These are phyloP conservation scores for Phallusia fumigata DNA, from an alignment of 23 tunicate species.

Conservation along the genomic window DNA sequence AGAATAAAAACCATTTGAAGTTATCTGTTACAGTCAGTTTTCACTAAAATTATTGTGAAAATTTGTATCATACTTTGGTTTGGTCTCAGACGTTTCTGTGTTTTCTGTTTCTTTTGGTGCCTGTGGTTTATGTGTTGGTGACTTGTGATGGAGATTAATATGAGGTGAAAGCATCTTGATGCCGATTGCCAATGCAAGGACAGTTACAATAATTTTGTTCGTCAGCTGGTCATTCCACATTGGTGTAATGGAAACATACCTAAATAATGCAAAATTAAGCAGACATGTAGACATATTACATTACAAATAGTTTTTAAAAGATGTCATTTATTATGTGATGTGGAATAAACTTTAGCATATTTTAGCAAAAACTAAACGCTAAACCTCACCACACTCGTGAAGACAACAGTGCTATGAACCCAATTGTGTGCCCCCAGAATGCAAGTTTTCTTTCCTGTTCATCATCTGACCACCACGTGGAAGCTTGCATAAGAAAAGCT, in stretches of 20 bases:
- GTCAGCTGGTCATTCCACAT: conserved; percentile 45
- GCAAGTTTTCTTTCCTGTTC: conserved; percentile 11
- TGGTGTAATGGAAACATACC: conserved; percentile 61
- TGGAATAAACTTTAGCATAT: too few species aligned
- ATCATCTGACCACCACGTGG: conserved; percentile 36
- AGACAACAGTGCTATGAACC: conserved; percentile 40
- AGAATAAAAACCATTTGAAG: too few species aligned
- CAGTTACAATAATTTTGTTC: conserved; percentile 23
- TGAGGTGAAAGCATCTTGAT: background rate
- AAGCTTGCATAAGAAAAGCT: conserved; percentile 31
- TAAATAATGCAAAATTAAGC: background rate
- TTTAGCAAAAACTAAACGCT: background rate
- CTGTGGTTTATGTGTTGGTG: background rate
- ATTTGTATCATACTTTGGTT: too few species aligned
- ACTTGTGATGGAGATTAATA: background rate
- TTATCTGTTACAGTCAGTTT: too few species aligned
- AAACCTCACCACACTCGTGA: conserved; percentile 52
- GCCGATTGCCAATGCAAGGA: conserved; percentile 20
- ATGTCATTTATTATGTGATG: too few species aligned
- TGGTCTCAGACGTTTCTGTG: background rate
- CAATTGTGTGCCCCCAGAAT: conserved; percentile 58
- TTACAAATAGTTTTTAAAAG: too few species aligned
- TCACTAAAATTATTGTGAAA: too few species aligned
- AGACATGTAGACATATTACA: too few species aligned
- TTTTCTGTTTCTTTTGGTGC: background rate